These are phyloP conservation scores for Netelia fuscicornis DNA, from an alignment of 2,888 invertebrate genomes.

Conservation along the genomic window DNA sequence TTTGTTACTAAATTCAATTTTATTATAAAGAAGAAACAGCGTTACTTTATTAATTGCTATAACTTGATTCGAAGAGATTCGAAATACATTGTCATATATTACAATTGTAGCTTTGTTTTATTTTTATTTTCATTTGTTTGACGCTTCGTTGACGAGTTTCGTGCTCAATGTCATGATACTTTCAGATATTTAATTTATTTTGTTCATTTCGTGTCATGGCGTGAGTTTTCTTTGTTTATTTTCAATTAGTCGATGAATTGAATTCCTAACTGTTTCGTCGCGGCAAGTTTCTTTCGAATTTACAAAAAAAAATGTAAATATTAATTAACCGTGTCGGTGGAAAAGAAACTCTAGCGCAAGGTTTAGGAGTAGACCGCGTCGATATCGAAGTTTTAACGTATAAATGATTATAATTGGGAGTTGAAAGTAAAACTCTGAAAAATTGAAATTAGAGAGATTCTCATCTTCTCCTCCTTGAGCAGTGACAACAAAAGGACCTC, in stretches of 20 bases:
- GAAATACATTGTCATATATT: constrained; percentile 76
- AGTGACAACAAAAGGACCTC: constrained; percentile 11
- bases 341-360: constrained; percentile 23
- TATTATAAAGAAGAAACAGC: constrained; percentile 75
- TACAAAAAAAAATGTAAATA: background rate
- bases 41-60: constrained; percentile 78
- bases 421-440: background rate
- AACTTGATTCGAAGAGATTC: constrained; percentile 77
- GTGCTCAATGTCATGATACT: constrained; percentile 44
- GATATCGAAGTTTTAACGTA: constrained; percentile 30
- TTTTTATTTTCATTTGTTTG: constrained; percentile 21
- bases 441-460: background rate
- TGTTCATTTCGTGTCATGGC: constrained; percentile 61
- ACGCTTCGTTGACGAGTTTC: constrained; percentile 58
- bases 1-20: background rate
- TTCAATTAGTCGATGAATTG: background rate
- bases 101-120: constrained; percentile 71
- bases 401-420: constrained; percentile 5
- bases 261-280: background rate
- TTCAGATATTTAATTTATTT: constrained; percentile 53
- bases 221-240: constrained; percentile 1
- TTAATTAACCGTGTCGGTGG: constrained; percentile 14
- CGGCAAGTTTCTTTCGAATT: background rate
- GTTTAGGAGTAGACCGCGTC: constrained; percentile 37
- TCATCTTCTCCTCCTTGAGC: constrained; percentile 19